Percentiles rank a stretch among this genome's conserved stretches.
Evolutionary conservation across 2,888 invertebrate genomes (phyloP).

Genomic region (Papilio gigon): DNA sequence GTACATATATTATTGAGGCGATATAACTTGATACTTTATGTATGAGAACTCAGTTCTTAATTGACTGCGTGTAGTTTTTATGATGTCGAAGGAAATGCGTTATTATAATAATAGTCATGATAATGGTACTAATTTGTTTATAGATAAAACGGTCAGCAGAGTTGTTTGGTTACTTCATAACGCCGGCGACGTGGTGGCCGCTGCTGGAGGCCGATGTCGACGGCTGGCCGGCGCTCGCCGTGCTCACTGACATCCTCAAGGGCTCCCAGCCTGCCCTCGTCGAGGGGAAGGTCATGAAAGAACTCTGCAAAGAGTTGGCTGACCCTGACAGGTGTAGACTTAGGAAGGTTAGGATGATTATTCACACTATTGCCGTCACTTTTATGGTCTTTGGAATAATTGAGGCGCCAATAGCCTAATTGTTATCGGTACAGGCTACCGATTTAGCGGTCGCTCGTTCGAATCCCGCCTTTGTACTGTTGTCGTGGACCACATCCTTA

Average conservation of each 20-base stretch:
- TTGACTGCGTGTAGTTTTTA: too few species aligned
- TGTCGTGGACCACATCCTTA: too few species aligned
- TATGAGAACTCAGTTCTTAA: too few species aligned
- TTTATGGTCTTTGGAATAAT: neutral
- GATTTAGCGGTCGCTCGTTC: too few species aligned
- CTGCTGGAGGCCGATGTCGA: slow-evolving; percentile 85
- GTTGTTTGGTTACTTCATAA: slow-evolving; percentile 89
- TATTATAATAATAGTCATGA: too few species aligned
- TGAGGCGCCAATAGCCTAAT: too few species aligned
- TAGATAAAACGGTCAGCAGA: slow-evolving; percentile 86
- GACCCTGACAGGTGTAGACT: slow-evolving; percentile 84
- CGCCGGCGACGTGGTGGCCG: slow-evolving; percentile 85
- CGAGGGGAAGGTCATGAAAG: slow-evolving; percentile 71
- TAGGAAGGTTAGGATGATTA: slow-evolving; percentile 71
- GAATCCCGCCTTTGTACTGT: too few species aligned
- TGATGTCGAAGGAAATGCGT: too few species aligned
- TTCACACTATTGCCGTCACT: neutral
- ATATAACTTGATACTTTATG: too few species aligned
- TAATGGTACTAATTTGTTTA: neutral
- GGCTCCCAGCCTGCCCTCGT: slow-evolving; percentile 77
- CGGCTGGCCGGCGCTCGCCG: slow-evolving; percentile 77
- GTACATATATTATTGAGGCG: too few species aligned
- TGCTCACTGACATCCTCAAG: slow-evolving; percentile 83
- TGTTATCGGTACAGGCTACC: too few species aligned
- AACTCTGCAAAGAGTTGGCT: slow-evolving; percentile 82